Percentiles rank a stretch among this genome's conserved stretches.
Evolutionary conservation across 2,797 vertebrate species (phyloP).

Genomic region (Potorous gilbertii): DNA sequence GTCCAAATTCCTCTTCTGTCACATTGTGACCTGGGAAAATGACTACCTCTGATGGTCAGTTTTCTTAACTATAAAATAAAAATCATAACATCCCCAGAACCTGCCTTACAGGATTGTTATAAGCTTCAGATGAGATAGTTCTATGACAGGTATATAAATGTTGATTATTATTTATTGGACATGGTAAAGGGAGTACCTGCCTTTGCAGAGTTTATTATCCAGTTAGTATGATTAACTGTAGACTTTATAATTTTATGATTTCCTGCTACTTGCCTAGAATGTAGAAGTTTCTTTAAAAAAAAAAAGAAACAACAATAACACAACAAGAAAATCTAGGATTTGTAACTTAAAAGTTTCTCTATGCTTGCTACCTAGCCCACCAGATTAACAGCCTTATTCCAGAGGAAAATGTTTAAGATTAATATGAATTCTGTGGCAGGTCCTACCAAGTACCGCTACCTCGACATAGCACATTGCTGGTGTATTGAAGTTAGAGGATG

Average conservation of each 20-base stretch:
- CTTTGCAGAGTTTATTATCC: neutral
- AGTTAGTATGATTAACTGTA: neutral
- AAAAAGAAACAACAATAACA: neutral
- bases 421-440: neutral
- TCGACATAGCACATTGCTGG: neutral
- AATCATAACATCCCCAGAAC: neutral
- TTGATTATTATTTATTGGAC: neutral
- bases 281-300: neutral
- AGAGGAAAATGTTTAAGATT: neutral
- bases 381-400: neutral
- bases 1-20: neutral
- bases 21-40: slow-evolving; percentile 21
- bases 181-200: neutral
- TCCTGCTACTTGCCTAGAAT: neutral
- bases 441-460: neutral
- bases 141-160: neutral
- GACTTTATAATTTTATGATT: neutral
- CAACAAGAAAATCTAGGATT: neutral
- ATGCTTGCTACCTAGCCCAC: neutral
- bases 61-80: slow-evolving; percentile 28
- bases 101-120: neutral
- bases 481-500: neutral
- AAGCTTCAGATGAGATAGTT: neutral
- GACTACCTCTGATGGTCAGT: neutral
- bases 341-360: neutral